These are phyloP conservation scores for Lophius americanus DNA, from an alignment of 2,797 vertebrate species.

Conservation along the genomic window DNA sequence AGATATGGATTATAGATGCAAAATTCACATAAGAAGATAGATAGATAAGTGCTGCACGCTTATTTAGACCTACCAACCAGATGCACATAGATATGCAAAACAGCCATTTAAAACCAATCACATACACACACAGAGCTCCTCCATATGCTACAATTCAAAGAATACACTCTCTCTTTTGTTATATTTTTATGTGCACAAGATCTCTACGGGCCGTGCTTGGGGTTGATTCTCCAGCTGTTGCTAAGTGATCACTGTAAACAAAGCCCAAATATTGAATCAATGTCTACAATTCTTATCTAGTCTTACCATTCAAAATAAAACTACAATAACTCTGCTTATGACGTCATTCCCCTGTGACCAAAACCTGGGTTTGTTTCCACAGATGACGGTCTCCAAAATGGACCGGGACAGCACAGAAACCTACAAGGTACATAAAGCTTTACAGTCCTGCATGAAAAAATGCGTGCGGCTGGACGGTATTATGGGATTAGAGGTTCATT, in stretches of 20 bases:
- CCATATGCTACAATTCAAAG: slow-evolving; percentile 16
- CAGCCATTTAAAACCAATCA: slow-evolving; percentile 26
- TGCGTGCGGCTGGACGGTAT: not conserved
- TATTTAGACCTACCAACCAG: slow-evolving; percentile 28
- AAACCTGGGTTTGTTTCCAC: slow-evolving; percentile 30
- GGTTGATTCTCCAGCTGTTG: slow-evolving; percentile 15
- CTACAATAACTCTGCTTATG: slow-evolving; percentile 13
- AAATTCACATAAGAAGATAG: not conserved
- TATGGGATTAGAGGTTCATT: not conserved
- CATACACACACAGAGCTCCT: slow-evolving; percentile 12
- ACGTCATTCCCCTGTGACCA: slow-evolving; percentile 12
- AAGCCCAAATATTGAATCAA: slow-evolving; percentile 12
- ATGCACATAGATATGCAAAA: slow-evolving; percentile 21
- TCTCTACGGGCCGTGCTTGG: not conserved
- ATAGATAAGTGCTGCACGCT: slow-evolving; percentile 1
- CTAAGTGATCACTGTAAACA: slow-evolving; percentile 9
- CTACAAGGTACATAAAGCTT: slow-evolving; percentile 75
- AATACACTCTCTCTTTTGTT: slow-evolving; percentile 10
- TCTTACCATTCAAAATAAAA: slow-evolving; percentile 12
- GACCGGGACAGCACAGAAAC: slow-evolving; percentile 82
- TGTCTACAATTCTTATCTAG: slow-evolving; percentile 5
- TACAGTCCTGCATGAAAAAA: not conserved
- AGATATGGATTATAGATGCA: not conserved
- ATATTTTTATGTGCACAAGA: slow-evolving; percentile 29
- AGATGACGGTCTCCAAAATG: slow-evolving; percentile 85